Base-by-base conservation (phyloP, 2,113 vertebrate genomes). In the Gavia stellata region DNA sequence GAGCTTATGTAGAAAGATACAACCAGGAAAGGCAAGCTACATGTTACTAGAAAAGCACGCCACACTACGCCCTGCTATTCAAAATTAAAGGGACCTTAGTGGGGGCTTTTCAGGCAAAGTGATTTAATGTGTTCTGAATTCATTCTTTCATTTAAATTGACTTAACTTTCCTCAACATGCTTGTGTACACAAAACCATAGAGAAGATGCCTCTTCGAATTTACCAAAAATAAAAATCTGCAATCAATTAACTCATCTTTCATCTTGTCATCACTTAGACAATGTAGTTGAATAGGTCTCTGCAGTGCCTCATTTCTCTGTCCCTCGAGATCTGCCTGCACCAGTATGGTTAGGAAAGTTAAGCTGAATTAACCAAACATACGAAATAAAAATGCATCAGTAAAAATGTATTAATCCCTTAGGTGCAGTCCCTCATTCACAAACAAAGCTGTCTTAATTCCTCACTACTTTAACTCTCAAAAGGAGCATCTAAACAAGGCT, bases 171-270 rank as follows among this genome's bases (percentile, higher is more conserved):
- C 81, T 91, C 92, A 84, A 81, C 71, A 84, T 61, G 83, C 86
- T 86, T 86, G 82, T 88, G 85, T 88, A 95, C 86, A 94, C 86
- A 96, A 94, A 91, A 44, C 68, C 73, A 82, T 26, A 77, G 73
- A 63, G 53, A 94, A 92, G 68, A 84, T 45, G 70, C 34, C 83
- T 92, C 77, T 92, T 85, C 7, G 8, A 72, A 94, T 56, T 84
- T 94, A 81, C 83, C 73, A 93, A 79, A 95, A 96, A 94, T 88
- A 96, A 95, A 93, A 68, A 68, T 83, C 94, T 97, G 96, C 92
- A 72, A 38, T 90, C 88, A 94, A 96, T 96, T 94, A 97, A 73
- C 58, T 92, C 96, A 92, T 94, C 83, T 92, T 92, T 94, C 92
- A 94, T 94, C 67, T 78, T 96, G 92, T 96, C 96, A 87, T 71